Conservation (phyloP, 23 tunicate genomes). For the Trididemnum miniatum region DNA sequence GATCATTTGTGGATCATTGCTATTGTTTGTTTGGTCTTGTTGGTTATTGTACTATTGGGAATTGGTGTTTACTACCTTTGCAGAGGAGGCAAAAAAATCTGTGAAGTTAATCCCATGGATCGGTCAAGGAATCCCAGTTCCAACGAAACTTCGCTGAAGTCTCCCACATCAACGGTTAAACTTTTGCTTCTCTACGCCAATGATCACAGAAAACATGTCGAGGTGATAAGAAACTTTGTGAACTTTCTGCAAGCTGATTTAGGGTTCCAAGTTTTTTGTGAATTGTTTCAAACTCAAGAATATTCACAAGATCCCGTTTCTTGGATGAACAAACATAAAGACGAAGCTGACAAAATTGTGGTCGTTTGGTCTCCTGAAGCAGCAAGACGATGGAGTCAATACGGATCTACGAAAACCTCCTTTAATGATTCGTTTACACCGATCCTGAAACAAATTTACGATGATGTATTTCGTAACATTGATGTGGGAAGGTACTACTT, state of each 20-base stretch:
- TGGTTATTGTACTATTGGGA: too few relatives aligned
- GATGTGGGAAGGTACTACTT: slow-evolving; percentile 40
- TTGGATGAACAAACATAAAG: slow-evolving; percentile 35
- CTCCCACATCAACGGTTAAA: too few relatives aligned
- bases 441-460: neutral
- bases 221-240: slow-evolving; percentile 41
- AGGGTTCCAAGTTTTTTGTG: slow-evolving; percentile 52
- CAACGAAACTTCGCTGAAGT: too few relatives aligned
- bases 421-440: slow-evolving; percentile 42
- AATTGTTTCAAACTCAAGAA: slow-evolving; percentile 21
- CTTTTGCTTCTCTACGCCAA: slow-evolving; percentile 32
- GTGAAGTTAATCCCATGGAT: too few relatives aligned
- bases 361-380: slow-evolving; percentile 58
- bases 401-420: neutral
- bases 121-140: too few relatives aligned
- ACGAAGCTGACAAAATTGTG: slow-evolving; percentile 45
- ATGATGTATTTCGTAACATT: slow-evolving; percentile 22
- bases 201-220: slow-evolving; percentile 53
- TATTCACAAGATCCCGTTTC: slow-evolving; percentile 8
- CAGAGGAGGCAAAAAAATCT: too few relatives aligned
- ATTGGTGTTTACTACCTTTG: too few relatives aligned
- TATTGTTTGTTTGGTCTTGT: too few relatives aligned
- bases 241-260: slow-evolving; percentile 56
- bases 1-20: too few relatives aligned
- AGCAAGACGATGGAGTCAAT: slow-evolving; percentile 12